Percentiles rank a stretch among this genome's conserved stretches.
Evolutionary conservation across 2,797 vertebrate genomes (phyloP).

Genomic region (Eutrigla gurnardus): DNA sequence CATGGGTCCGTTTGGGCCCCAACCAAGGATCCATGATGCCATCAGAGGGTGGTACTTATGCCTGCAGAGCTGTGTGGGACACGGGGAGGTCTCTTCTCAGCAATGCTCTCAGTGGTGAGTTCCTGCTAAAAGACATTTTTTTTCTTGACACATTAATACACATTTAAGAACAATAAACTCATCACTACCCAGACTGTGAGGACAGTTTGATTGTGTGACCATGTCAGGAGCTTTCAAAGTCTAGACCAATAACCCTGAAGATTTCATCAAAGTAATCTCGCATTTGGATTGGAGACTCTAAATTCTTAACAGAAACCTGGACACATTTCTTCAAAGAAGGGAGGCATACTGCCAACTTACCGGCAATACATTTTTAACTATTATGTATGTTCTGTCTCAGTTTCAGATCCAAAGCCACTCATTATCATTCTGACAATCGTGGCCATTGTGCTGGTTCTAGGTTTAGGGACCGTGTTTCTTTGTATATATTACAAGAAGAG

Average conservation of each 20-base stretch:
- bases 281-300: not conserved
- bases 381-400: not conserved
- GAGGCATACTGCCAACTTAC: no score
- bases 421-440: accelerated
- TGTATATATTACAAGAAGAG: not conserved
- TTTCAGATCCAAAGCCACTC: slow-evolving; percentile 9
- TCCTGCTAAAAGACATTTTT: not conserved
- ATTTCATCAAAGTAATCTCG: not conserved
- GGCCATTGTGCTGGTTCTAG: accelerated
- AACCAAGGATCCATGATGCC: accelerated
- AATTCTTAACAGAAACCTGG: not conserved
- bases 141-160: not conserved
- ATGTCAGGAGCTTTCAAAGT: not conserved
- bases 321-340: not conserved
- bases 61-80: slow-evolving; percentile 22
- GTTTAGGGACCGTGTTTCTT: accelerated
- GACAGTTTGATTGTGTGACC: not conserved
- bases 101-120: not conserved
- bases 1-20: accelerated
- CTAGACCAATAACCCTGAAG: not conserved
- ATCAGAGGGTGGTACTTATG: slow-evolving; percentile 5
- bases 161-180: not conserved
- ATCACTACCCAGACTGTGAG: not conserved
- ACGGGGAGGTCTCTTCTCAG: slow-evolving; percentile 35
- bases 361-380: no score